A percentile compares a stretch with the other conserved stretches of the same genome.
phyloP scores from a whole-genome alignment of 1,140 invertebrate species.

The Euura saliciscinereae region DNA sequence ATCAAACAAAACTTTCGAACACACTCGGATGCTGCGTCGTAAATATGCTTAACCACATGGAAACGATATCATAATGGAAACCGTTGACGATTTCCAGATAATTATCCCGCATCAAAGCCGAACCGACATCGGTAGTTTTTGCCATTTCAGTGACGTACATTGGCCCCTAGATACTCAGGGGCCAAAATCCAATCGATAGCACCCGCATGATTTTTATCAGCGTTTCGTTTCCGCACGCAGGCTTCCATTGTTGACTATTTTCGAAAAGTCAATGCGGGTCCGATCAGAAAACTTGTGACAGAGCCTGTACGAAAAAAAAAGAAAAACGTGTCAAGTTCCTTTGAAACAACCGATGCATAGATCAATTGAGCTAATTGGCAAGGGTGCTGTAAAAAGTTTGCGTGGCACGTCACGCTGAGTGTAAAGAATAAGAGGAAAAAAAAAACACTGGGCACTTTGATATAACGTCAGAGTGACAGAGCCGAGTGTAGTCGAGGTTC shows the following conservation, averaged over 20 bases:
- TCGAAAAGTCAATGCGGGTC: neutral
- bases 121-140: neutral
- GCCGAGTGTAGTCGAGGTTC: slow-evolving; percentile 24
- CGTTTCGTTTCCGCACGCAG: neutral
- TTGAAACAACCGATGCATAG: too few species aligned
- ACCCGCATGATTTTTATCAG: neutral
- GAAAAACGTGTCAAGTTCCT: too few species aligned
- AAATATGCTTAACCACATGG: too few species aligned
- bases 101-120: neutral
- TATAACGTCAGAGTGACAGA: slow-evolving; percentile 43
- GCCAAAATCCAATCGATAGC: neutral
- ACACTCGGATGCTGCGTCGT: too few species aligned
- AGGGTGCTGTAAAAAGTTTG: too few species aligned
- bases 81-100: neutral
- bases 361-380: too few species aligned
- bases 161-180: too few species aligned
- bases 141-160: neutral
- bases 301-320: too few species aligned
- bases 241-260: neutral
- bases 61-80: too few species aligned
- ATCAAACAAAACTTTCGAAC: too few species aligned
- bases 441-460: slow-evolving; percentile 40
- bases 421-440: too few species aligned
- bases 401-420: too few species aligned
- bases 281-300: neutral